Conservation (phyloP, 1,140 invertebrate genomes). For the Charaxes varanes region DNA sequence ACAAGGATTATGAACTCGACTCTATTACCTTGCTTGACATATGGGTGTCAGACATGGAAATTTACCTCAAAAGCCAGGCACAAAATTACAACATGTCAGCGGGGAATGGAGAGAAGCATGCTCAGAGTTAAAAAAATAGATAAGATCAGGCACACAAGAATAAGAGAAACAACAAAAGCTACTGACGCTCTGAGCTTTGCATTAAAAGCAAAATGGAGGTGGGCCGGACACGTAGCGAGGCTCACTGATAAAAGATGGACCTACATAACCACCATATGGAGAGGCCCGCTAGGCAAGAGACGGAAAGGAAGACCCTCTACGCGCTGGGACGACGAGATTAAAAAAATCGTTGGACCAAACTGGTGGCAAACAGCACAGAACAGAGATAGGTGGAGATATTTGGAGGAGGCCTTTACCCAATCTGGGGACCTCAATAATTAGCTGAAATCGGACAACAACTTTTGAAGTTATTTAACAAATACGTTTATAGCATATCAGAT, state of each 20-base stretch:
- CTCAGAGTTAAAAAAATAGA: neutral
- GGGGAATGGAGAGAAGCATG: constrained; percentile 3
- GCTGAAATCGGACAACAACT: no score
- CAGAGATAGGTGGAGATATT: neutral
- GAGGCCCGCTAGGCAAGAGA: constrained; percentile 1
- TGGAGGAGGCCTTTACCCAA: neutral
- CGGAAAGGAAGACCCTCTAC: neutral
- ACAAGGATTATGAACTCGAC: constrained; percentile 4
- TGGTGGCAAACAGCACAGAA: neutral
- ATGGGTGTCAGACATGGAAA: no score
- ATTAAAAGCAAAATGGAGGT: no score
- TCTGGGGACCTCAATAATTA: no score
- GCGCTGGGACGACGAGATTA: constrained; percentile 5
- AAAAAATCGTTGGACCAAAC: neutral
- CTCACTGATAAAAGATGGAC: constrained; percentile 2
- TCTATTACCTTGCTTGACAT: constrained; percentile 6
- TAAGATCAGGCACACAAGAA: neutral
- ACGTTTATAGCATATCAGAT: no score
- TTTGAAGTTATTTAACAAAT: no score
- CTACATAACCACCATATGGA: neutral
- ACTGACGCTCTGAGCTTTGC: no score
- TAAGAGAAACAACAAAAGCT: neutral
- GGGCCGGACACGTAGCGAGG: constrained; percentile 4
- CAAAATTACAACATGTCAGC: neutral
- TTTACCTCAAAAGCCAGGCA: neutral